These are phyloP conservation scores for Colossoma macropomum DNA, from an alignment of 2,113 vertebrate species.

Conservation along the genomic window DNA sequence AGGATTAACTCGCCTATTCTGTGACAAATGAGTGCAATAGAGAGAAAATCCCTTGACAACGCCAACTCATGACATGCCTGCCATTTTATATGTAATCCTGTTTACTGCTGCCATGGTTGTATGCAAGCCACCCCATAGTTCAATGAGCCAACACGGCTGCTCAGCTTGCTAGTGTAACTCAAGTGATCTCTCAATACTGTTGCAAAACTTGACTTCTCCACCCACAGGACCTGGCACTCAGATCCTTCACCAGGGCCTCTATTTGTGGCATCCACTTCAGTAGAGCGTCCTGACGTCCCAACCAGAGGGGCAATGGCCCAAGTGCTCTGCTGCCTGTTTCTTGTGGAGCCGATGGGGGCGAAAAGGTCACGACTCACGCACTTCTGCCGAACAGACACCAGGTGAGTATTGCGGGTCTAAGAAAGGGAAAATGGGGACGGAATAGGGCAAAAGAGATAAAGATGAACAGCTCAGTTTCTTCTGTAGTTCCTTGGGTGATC, in stretches of 20 bases:
- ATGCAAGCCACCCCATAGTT: slow-evolving; percentile 9
- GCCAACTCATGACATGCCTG: slow-evolving; percentile 10
- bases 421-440: background rate
- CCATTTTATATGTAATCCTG: slow-evolving; percentile 19
- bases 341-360: slow-evolving; percentile 75
- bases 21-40: slow-evolving; percentile 23
- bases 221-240: slow-evolving; percentile 76
- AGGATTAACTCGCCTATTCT: slow-evolving; percentile 13
- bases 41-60: slow-evolving; percentile 24
- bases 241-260: slow-evolving; percentile 71
- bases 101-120: slow-evolving; percentile 24
- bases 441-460: background rate
- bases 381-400: slow-evolving; percentile 77
- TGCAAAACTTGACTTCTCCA: slow-evolving; percentile 2
- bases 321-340: slow-evolving; percentile 76
- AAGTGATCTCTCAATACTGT: background rate
- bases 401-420: slow-evolving; percentile 64
- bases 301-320: slow-evolving; percentile 66
- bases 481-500: slow-evolving; percentile 22
- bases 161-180: background rate
- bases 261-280: slow-evolving; percentile 76
- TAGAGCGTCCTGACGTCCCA: slow-evolving; percentile 64
- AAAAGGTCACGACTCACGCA: slow-evolving; percentile 78
- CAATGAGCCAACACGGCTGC: background rate
- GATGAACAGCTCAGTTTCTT: background rate